These are phyloP conservation scores for Clunio marinus DNA, from an alignment of 2,888 invertebrate species.

Conservation along the genomic window DNA sequence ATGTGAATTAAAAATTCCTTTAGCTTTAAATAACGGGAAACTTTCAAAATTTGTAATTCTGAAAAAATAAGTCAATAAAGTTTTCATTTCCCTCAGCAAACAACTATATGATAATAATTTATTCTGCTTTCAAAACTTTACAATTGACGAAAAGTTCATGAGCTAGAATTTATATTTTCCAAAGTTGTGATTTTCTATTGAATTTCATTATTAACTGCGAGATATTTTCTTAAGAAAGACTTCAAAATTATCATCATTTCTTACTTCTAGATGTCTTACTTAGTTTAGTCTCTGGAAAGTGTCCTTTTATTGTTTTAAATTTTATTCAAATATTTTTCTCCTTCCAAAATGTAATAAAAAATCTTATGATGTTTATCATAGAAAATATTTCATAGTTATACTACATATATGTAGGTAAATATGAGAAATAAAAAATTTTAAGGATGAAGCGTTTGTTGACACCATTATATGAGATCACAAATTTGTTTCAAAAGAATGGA, in stretches of 20 bases:
- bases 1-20: no score
- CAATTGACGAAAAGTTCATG: not conserved
- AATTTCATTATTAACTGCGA: not conserved
- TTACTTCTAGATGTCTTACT: not conserved
- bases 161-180: not conserved
- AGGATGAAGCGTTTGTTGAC: constrained; percentile 17
- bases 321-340: not conserved
- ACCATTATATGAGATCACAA: constrained; percentile 17
- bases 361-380: constrained; percentile 28
- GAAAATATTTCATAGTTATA: no score
- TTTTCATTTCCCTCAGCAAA: not conserved
- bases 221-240: not conserved
- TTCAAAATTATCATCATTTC: not conserved
- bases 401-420: no score
- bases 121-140: constrained; percentile 1
- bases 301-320: not conserved
- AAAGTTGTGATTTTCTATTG: constrained; percentile 22
- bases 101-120: constrained; percentile 25
- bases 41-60: not conserved
- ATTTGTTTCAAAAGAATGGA: constrained; percentile 11
- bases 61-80: not conserved
- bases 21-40: no score
- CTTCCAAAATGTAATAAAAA: not conserved
- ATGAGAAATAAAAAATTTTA: no score
- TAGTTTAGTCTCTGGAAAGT: not conserved